Evolutionary conservation across 1,140 invertebrate genomes (phyloP).

Genomic region (Halotydeus destructor): DNA sequence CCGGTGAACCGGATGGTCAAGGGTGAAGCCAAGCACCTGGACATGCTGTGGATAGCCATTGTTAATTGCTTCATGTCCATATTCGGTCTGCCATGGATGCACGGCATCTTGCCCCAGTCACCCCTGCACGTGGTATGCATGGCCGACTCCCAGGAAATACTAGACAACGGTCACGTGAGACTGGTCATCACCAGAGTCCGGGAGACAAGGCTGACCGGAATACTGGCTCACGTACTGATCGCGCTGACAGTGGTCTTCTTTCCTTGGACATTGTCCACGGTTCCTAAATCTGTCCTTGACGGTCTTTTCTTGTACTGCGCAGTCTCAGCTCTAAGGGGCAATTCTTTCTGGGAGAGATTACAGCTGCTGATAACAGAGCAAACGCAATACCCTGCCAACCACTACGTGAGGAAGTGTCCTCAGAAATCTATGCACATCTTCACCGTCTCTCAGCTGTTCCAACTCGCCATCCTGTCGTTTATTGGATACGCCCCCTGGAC

Average conservation of each 20-base stretch:
- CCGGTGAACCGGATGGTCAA: slow-evolving; percentile 25
- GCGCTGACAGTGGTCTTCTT: slow-evolving; percentile 36
- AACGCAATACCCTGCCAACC: slow-evolving; percentile 41
- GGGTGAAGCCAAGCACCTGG: slow-evolving; percentile 15
- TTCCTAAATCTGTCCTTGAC: slow-evolving; percentile 38
- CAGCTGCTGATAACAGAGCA: slow-evolving; percentile 40
- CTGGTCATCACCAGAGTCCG: slow-evolving; percentile 39
- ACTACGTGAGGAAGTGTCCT: slow-evolving; percentile 40
- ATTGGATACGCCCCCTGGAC: slow-evolving; percentile 36
- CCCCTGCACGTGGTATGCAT: slow-evolving; percentile 38
- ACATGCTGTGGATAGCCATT: slow-evolving; percentile 20
- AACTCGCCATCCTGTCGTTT: slow-evolving; percentile 36
- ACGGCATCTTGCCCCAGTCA: slow-evolving; percentile 39
- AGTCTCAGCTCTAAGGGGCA: slow-evolving; percentile 37
- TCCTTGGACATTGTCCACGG: slow-evolving; percentile 35
- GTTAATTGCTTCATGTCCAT: slow-evolving; percentile 37
- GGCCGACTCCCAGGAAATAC: slow-evolving; percentile 39
- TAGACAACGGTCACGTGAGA: slow-evolving; percentile 38
- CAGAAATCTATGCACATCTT: slow-evolving; percentile 40
- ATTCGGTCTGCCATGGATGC: slow-evolving; percentile 39
- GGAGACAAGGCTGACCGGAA: slow-evolving; percentile 37
- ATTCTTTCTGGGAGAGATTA: slow-evolving; percentile 41
- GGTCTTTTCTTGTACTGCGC: slow-evolving; percentile 43
- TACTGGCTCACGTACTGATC: slow-evolving; percentile 38
- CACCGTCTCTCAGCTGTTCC: slow-evolving; percentile 35